Percentiles rank a stretch among this genome's conserved stretches.
Conservation (phyloP, 2,113 vertebrate species). For the cat (Felis catus) region DNA sequence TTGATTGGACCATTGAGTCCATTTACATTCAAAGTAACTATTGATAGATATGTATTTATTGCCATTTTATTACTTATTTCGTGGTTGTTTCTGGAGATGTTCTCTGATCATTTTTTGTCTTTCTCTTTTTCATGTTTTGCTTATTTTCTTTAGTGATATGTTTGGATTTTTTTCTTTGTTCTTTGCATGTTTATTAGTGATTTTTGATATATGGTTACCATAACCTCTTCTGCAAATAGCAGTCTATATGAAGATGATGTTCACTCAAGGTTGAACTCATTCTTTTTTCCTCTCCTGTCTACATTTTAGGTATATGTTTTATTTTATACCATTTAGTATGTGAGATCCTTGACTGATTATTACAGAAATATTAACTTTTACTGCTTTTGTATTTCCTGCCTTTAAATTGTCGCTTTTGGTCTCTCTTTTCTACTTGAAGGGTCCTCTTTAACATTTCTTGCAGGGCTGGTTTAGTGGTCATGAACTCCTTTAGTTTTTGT, state of each 20-base stretch:
- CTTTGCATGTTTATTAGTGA: not conserved
- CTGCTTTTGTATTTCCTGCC: not conserved
- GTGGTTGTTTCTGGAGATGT: not conserved
- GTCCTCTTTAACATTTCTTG: too few relatives aligned
- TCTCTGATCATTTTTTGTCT: not conserved
- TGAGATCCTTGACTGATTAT: not conserved
- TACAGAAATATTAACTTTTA: not conserved
- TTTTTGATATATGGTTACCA: not conserved
- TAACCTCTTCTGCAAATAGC: not conserved
- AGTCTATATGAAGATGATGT: not conserved
- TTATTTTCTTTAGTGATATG: not conserved
- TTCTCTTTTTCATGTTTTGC: not conserved
- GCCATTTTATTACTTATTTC: not conserved
- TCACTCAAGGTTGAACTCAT: not conserved
- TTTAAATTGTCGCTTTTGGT: not conserved
- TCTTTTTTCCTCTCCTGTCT: not conserved
- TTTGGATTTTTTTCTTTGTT: not conserved
- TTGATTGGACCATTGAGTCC: not conserved
- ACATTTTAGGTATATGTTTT: not conserved
- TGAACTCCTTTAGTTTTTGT: not conserved
- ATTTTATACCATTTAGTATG: not conserved
- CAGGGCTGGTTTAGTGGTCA: not conserved
- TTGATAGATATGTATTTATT: not conserved
- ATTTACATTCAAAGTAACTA: not conserved
- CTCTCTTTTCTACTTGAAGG: not conserved